These are phyloP conservation scores for Leptogaster cylindrica DNA, from an alignment of 2,888 invertebrate species.

Conservation along the genomic window DNA sequence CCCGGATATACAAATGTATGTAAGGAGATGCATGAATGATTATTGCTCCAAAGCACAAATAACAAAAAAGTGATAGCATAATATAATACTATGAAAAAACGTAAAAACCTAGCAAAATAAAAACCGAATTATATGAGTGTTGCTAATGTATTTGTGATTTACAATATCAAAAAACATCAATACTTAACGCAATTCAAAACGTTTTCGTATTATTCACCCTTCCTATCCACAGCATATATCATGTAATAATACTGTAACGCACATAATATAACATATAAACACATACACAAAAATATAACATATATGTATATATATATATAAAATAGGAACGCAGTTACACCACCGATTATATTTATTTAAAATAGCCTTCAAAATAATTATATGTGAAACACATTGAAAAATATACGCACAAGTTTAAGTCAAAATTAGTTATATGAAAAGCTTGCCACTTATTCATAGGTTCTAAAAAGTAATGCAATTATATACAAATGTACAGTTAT, in stretches of 20 bases:
- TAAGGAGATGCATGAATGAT: too few relatives aligned
- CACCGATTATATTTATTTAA: conserved; percentile 39
- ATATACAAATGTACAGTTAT: conserved; percentile 37
- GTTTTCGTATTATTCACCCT: conserved; percentile 5
- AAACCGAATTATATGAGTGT: not conserved
- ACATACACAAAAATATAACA: conserved; percentile 39
- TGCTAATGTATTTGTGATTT: not conserved
- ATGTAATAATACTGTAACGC: conserved; percentile 11
- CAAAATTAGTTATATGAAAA: conserved; percentile 29
- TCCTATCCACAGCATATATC: not conserved
- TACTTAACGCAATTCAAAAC: not conserved
- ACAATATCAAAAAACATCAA: conserved; percentile 4
- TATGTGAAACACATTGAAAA: conserved; percentile 37
- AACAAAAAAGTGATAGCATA: too few relatives aligned
- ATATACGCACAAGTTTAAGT: conserved; percentile 27
- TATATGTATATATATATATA: conserved; percentile 25
- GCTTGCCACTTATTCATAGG: conserved; percentile 33
- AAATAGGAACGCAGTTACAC: conserved; percentile 36
- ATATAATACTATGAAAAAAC: too few relatives aligned
- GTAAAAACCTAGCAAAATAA: conserved; percentile 3
- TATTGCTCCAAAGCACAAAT: too few relatives aligned
- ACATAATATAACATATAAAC: conserved; percentile 33
- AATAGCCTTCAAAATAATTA: conserved; percentile 34
- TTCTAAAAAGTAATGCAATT: conserved; percentile 29
- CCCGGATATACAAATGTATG: too few relatives aligned